A percentile compares a stretch with the other conserved stretches of the same genome.
Evolutionary conservation across 2,113 vertebrate species (phyloP).

Genomic region (Seriola rivoliana): DNA sequence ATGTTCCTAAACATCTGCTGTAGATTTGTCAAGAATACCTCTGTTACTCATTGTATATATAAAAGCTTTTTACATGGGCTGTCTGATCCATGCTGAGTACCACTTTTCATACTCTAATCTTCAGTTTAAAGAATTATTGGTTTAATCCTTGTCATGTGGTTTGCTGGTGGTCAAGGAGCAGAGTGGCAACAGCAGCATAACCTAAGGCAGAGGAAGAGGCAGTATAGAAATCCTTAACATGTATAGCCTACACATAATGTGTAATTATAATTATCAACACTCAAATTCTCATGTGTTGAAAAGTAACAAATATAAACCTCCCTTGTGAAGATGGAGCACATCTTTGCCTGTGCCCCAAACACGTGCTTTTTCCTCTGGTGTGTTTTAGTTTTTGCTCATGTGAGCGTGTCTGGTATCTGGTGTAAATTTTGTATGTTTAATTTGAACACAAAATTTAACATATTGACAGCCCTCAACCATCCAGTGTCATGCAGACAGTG

Average conservation of each 20-base stretch:
- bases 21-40: neutral
- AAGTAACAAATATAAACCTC: neutral
- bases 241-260: neutral
- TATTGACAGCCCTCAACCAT: neutral
- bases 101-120: conserved; percentile 42
- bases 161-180: conserved; percentile 24
- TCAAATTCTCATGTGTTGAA: neutral
- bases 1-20: conserved; percentile 22
- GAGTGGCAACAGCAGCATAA: conserved; percentile 11
- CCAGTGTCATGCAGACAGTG: neutral
- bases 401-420: neutral
- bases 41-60: neutral
- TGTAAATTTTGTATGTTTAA: neutral
- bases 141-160: conserved; percentile 55
- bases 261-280: neutral
- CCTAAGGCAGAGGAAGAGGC: conserved; percentile 5
- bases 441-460: neutral
- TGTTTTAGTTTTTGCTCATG: too few species aligned
- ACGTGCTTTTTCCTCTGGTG: neutral
- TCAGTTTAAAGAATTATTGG: conserved; percentile 56
- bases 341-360: neutral
- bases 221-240: conserved; percentile 2
- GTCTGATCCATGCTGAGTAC: conserved; percentile 29
- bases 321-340: neutral
- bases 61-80: conserved; percentile 7